Conservation (phyloP, 2,113 vertebrate genomes). For the Gorilla gorilla region DNA sequence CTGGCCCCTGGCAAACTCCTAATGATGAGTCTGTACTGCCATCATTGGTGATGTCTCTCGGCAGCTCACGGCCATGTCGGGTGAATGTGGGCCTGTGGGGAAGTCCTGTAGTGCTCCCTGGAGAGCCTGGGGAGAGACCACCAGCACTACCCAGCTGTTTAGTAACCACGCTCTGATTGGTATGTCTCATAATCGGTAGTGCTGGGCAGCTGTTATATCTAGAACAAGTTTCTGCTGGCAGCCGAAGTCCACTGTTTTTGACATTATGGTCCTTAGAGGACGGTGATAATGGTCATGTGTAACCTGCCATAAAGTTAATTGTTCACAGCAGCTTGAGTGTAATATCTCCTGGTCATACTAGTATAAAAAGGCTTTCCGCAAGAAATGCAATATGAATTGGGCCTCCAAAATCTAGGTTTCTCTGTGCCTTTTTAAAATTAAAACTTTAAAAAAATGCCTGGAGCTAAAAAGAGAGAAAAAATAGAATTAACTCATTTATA, state of each 20-base stretch:
- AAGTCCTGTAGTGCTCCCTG: background rate
- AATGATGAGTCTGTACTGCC: background rate
- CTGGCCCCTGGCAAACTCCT: background rate
- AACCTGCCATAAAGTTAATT: too few species aligned
- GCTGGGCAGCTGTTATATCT: background rate
- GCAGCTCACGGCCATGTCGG: background rate
- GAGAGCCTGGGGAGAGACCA: background rate
- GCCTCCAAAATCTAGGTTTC: background rate
- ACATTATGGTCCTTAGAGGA: background rate
- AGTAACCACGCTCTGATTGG: background rate
- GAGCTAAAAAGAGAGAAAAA: background rate
- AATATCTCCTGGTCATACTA: background rate
- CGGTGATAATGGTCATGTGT: background rate
- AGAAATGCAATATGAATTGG: background rate
- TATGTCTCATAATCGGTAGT: background rate
- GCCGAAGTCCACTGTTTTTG: background rate
- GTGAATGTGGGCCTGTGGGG: background rate
- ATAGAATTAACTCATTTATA: background rate
- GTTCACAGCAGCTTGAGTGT: background rate
- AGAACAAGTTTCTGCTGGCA: background rate
- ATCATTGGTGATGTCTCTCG: rapidly evolving
- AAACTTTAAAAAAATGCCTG: background rate
- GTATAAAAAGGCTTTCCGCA: background rate
- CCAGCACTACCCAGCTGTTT: background rate
- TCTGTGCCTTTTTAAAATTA: background rate